Percentiles rank a stretch among this genome's conserved stretches.
These are phyloP conservation scores for Scortum barcoo DNA, from an alignment of 2,113 vertebrate genomes.

Conservation along the genomic window DNA sequence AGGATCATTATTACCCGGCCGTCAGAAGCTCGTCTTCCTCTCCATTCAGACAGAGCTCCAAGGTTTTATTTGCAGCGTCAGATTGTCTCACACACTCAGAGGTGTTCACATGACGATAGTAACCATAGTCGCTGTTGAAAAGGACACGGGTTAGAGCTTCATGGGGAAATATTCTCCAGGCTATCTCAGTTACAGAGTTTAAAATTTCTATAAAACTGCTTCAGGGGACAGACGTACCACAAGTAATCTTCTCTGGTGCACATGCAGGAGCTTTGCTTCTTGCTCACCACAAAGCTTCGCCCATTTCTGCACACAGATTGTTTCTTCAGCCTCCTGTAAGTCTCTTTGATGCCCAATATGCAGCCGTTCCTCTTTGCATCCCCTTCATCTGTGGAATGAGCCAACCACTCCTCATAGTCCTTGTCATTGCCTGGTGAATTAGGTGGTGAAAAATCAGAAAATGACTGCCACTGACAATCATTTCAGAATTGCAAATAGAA, in stretches of 20 bases:
- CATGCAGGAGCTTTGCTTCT: conserved; percentile 76
- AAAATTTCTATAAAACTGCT: neutral
- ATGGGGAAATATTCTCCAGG: neutral
- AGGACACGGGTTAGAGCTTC: neutral
- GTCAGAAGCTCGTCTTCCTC: conserved; percentile 82
- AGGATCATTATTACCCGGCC: conserved; percentile 75
- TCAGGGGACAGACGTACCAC: conserved; percentile 64
- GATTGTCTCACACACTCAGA: conserved; percentile 82
- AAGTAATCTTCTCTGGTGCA: conserved; percentile 81
- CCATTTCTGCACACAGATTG: conserved; percentile 82
- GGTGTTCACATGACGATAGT: conserved; percentile 79
- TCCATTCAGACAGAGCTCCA: conserved; percentile 81
- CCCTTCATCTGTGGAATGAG: conserved; percentile 72
- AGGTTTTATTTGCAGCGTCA: conserved; percentile 64
- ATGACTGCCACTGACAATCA: neutral
- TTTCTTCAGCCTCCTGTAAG: conserved; percentile 81
- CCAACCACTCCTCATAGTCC: conserved; percentile 88
- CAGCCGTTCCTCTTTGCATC: conserved; percentile 76
- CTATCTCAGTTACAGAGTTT: no score
- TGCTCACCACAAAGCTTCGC: conserved; percentile 73
- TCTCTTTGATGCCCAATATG: conserved; percentile 83
- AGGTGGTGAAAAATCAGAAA: neutral
- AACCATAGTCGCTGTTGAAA: conserved; percentile 84
- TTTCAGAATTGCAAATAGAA: neutral
- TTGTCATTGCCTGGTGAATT: conserved; percentile 64